Evolutionary conservation across 2,797 vertebrate genomes (phyloP), one percentile per base, ranked within the genome.

Genomic region (Hydrolagus colliei): DNA sequence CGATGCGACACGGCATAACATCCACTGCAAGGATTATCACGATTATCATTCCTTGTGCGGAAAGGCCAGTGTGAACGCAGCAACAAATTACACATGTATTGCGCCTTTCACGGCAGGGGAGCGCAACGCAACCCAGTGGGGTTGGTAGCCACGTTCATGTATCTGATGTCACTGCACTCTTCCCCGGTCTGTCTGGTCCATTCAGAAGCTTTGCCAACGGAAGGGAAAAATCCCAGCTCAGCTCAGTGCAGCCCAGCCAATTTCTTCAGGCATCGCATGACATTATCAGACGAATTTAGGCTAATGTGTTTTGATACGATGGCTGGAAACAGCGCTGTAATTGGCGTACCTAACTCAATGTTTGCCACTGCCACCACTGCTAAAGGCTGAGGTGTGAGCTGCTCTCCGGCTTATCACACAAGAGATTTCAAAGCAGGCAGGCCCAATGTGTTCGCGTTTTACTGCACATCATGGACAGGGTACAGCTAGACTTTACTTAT

Each of bases 271-370:
- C 93, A 61, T 86, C 87, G 89, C 86, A 62, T 93, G 93, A 94
- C 93, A 92, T 95, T 95, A 94, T 93, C 94, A 94, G 91, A 92
- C 87, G 91, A 89, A 93, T 87, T 91, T 91, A 89, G 91, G 92
- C 92, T 93, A 92, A 96, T 95, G 94, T 89, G 89, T 92, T 94
- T 94, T 95, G 94, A 96, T 95, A 94, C 89, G 93, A 95, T 93
- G 92, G 92, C 91, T 93, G 89, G 88, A 91, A 93, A 91, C 88
- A 88, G 88, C 91, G 90, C 92, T 90, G 90, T 93, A 94, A 94
- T 94, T 93, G 95, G 92, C 91, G 91, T 95, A 95, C 95, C 95
- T 95, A 93, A 92, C 91, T 91, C 91, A 90, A 90, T 72, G 87
- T 91, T 89, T 87, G 86, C 89, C 93, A 91, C 41, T 6, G 41